These are phyloP conservation scores for Australoheros scitulus DNA, from an alignment of 2,113 vertebrate species.

Conservation along the genomic window DNA sequence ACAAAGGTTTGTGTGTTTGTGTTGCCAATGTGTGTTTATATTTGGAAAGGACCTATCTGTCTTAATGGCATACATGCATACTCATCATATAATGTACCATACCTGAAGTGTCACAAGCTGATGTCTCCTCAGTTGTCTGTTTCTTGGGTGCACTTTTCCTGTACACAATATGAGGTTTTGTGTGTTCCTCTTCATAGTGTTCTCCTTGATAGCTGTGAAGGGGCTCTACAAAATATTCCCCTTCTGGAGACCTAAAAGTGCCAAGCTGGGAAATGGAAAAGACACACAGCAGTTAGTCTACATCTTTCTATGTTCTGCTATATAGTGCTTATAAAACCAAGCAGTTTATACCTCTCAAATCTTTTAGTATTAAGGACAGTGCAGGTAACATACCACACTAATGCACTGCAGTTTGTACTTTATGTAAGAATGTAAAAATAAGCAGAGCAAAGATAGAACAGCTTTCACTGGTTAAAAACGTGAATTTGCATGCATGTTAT, in stretches of 20 bases:
- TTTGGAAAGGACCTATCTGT: background rate
- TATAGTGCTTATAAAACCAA: background rate
- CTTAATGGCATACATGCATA: background rate
- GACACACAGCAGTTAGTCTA: conserved; percentile 37
- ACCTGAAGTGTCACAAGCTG: conserved; percentile 91
- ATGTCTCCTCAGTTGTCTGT: conserved; percentile 69
- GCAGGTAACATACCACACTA: background rate
- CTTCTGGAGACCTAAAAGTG: conserved; percentile 95
- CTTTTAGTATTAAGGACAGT: background rate
- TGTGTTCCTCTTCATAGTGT: conserved; percentile 92
- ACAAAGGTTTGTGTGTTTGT: background rate
- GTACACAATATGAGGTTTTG: conserved; percentile 95
- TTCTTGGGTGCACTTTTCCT: conserved; percentile 80
- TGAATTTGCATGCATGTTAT: conserved; percentile 55
- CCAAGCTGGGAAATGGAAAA: conserved; percentile 83
- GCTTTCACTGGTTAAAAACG: conserved; percentile 15
- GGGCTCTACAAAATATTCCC: conserved; percentile 97
- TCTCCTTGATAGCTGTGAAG: conserved; percentile 86
- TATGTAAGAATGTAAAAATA: conserved; percentile 9
- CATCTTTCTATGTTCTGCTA: background rate
- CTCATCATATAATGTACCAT: conserved; percentile 28
- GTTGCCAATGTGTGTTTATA: no score
- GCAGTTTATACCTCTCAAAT: background rate
- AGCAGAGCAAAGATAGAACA: background rate
- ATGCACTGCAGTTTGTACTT: background rate